A percentile compares a stretch with the other conserved stretches of the same genome.
These are phyloP conservation scores for Heliconius eleuchia DNA, from an alignment of 1,140 invertebrate genomes.

Conservation along the genomic window DNA sequence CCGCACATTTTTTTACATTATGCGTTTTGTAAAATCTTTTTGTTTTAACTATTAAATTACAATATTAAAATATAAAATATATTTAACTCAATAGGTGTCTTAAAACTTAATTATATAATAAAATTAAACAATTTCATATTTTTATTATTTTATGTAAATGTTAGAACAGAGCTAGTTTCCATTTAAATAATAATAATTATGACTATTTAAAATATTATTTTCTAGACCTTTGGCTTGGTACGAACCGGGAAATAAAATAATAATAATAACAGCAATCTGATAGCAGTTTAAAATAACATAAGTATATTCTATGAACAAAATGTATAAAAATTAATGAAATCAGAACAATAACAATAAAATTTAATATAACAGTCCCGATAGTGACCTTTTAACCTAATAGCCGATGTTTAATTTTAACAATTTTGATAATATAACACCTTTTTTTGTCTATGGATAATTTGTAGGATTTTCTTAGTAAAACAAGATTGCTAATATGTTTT, in stretches of 20 bases:
- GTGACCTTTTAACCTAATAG: background rate
- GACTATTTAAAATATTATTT: background rate
- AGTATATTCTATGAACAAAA: background rate
- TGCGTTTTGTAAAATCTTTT: no score
- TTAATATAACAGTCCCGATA: background rate
- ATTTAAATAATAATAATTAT: background rate
- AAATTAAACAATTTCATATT: no score
- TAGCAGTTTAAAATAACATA: background rate
- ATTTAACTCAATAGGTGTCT: no score
- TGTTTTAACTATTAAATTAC: background rate
- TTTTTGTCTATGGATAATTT: no score
- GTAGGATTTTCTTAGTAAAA: no score
- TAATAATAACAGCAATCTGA: background rate
- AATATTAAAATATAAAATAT: background rate
- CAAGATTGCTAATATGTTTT: no score
- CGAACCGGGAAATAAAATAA: conserved; percentile 2
- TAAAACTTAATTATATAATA: no score
- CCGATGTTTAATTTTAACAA: background rate
- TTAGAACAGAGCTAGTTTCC: no score
- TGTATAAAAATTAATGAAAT: background rate
- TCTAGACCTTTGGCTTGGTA: background rate
- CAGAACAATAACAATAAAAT: conserved; percentile 1
- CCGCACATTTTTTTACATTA: no score
- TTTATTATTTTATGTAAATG: no score
- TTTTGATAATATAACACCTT: background rate